phyloP scores from a whole-genome alignment of 2,797 vertebrate genomes.

The Limosa lapponica region DNA sequence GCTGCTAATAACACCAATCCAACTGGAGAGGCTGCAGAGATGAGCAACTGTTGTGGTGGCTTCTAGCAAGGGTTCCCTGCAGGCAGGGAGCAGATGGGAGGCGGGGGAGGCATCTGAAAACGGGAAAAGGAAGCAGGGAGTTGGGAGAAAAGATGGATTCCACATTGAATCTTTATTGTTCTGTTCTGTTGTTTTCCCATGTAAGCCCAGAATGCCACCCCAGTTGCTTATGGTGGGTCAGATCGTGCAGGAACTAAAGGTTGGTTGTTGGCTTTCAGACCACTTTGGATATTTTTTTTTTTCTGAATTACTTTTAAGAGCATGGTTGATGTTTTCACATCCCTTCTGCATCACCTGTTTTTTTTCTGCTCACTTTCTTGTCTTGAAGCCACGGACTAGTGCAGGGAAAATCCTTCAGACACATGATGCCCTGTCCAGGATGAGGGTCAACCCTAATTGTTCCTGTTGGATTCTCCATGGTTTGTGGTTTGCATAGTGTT shows the following conservation, averaged over 20 bases:
- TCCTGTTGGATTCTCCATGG: background rate
- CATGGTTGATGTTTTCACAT: background rate
- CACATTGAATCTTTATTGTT: background rate
- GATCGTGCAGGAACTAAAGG: background rate
- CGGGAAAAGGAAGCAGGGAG: background rate
- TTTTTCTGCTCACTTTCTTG: background rate
- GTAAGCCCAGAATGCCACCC: background rate
- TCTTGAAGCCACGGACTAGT: background rate
- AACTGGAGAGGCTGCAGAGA: background rate
- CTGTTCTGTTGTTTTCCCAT: background rate
- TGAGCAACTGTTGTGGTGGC: background rate
- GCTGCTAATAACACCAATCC: background rate
- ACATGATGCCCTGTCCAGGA: background rate
- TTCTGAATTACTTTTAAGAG: background rate
- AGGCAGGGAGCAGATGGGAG: background rate
- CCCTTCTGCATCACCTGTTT: background rate
- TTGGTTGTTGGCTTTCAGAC: background rate
- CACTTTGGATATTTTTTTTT: rapidly evolving
- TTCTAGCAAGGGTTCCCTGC: background rate
- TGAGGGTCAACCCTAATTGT: background rate
- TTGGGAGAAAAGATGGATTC: background rate
- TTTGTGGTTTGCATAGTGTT: background rate
- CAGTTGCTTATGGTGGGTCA: background rate
- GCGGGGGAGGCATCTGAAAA: background rate
- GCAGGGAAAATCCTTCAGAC: background rate